Evolutionary conservation across 2,888 invertebrate species (phyloP), one percentile per base, ranked within the genome.

Genomic region (Luperina nickerlii): DNA sequence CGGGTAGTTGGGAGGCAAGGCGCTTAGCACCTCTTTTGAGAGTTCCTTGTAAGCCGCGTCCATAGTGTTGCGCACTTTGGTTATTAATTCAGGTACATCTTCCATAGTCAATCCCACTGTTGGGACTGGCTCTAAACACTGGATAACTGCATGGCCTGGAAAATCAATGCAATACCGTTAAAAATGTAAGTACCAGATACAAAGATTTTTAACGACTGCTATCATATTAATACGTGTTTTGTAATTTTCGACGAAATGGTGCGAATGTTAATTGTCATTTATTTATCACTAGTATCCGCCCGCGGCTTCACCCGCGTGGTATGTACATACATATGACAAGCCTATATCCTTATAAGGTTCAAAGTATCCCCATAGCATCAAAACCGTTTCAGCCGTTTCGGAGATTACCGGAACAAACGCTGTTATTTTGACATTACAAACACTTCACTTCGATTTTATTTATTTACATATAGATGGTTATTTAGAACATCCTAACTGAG

Each of bases 131-230:
- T 97, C 97, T 82, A 97, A 91, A 76, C 97, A 97, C 84, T 97
- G 97, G 81, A 97, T 96, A 32, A 97, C 94, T 57, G 97, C 97
- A 87, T 97, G 97, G 78, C 97, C 97, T 97, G 94, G 24, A 95
- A 95, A 42, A 8, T 68, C 0, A 79, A 83, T 27, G 4, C 0
- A 70, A 18, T 63, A 51, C 38, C 15, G 0, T 67, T 54, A 51
- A 13, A 20, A 24, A 27, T n/a, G n/a, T n/a, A 6, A 42, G 6
- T 7, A 32, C 13, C n/a, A 45, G 11, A 45, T 8, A 18, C 20
- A 27, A 27, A 32, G 15, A 27, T 42, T 42, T n/a, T 27, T 69
- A 3, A 57, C 3, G 0, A 42, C 20, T 54, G 32, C 9, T 8
- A 38, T 18, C 32, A 54, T n/a, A 60, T 18, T 7, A 27, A 62